A percentile compares a stretch with the other conserved stretches of the same genome.
Evolutionary conservation across 2,888 invertebrate species (phyloP).

Genomic region (Meta bourneti): DNA sequence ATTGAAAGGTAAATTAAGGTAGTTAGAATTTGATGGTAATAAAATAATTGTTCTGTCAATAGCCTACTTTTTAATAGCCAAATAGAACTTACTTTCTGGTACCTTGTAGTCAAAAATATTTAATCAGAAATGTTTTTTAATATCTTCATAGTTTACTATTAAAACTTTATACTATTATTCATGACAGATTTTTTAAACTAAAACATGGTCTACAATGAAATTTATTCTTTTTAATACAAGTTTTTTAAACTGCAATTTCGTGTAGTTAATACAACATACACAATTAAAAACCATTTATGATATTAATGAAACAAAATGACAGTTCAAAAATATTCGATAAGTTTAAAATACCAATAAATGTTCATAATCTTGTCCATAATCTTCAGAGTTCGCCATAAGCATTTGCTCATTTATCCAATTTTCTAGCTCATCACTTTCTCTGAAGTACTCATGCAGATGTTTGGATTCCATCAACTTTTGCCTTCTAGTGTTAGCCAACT

Average conservation of each 20-base stretch:
- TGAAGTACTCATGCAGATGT: constrained; percentile 93
- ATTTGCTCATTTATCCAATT: constrained; percentile 95
- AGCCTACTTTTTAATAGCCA: no score
- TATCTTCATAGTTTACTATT: no score
- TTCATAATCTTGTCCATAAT: constrained; percentile 96
- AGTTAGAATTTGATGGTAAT: no score
- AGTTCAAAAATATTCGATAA: neutral
- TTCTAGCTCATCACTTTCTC: constrained; percentile 93
- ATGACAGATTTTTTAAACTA: no score
- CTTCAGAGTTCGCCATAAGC: constrained; percentile 93
- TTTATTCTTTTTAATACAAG: no score
- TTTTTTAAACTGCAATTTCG: no score
- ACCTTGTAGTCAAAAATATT: no score
- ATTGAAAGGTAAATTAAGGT: no score
- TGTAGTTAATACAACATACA: neutral
- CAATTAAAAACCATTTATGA: neutral
- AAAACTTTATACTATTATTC: no score
- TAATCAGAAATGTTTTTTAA: no score
- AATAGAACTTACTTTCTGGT: no score
- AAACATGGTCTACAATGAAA: neutral
- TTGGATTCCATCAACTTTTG: constrained; percentile 94
- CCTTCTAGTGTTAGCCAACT: constrained; percentile 89
- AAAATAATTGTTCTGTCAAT: no score
- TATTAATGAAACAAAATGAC: neutral
- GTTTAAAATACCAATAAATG: constrained; percentile 86